phyloP scores from a whole-genome alignment of 2,113 vertebrate genomes.

The Oplegnathus fasciatus region DNA sequence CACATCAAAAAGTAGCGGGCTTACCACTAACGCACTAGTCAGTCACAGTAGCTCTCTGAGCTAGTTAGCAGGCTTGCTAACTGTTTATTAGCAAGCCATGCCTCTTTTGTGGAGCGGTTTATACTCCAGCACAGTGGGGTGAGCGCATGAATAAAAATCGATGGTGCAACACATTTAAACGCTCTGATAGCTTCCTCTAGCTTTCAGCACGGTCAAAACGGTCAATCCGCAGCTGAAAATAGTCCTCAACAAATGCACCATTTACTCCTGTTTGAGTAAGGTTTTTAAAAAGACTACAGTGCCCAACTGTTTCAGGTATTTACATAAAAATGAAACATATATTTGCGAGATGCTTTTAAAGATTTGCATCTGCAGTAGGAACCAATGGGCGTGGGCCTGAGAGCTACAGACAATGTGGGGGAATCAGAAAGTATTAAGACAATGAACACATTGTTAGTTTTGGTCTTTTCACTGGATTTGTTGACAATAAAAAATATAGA shows the following conservation, averaged over 20 bases:
- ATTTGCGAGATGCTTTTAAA: neutral
- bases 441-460: neutral
- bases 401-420: neutral
- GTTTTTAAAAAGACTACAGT: too few relatives aligned
- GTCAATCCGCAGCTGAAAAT: too few relatives aligned
- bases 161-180: too few relatives aligned
- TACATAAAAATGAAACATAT: neutral
- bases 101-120: too few relatives aligned
- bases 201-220: too few relatives aligned
- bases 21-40: neutral
- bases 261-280: too few relatives aligned
- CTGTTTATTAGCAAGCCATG: neutral
- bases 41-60: neutral
- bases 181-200: too few relatives aligned
- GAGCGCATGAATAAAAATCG: too few relatives aligned
- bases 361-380: neutral
- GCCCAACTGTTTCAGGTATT: too few relatives aligned
- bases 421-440: neutral
- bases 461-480: neutral
- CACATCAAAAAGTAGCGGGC: neutral
- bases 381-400: neutral
- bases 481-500: neutral
- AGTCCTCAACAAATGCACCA: too few relatives aligned
- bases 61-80: neutral
- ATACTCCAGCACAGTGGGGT: too few relatives aligned